Percentiles rank a stretch among this genome's conserved stretches.
phyloP scores from a whole-genome alignment of 2,797 vertebrate genomes.

The Macropus fuliginosus region DNA sequence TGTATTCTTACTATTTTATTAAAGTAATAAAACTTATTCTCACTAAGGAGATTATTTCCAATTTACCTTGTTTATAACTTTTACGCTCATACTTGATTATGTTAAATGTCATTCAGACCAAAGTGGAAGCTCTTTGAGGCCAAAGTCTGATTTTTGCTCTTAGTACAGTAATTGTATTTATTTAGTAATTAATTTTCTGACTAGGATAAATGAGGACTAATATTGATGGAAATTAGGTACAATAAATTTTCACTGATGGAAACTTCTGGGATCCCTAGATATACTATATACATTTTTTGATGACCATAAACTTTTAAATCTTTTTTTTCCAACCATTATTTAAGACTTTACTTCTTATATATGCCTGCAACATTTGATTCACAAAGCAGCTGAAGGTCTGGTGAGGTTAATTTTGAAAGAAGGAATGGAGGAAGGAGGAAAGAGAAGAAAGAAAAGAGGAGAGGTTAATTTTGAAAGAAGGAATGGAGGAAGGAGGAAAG shows the following conservation, averaged over 20 bases:
- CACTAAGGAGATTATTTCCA: background rate
- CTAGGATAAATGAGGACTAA: background rate
- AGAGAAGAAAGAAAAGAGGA: background rate
- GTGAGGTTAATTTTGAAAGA: background rate
- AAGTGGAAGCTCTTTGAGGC: background rate
- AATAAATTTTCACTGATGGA: background rate
- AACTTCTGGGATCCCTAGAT: background rate
- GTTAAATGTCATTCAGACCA: background rate
- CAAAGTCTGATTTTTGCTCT: background rate
- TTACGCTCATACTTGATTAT: background rate
- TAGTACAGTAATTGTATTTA: background rate
- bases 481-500: background rate
- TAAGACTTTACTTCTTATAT: background rate
- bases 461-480: background rate
- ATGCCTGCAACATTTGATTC: background rate
- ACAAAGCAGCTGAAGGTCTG: background rate
- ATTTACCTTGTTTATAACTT: background rate
- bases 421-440: background rate
- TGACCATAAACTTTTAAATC: background rate
- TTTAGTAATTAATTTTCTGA: background rate
- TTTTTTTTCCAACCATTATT: background rate
- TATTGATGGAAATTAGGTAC: background rate
- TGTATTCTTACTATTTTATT: background rate
- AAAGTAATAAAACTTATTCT: background rate
- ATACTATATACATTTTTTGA: background rate